A percentile compares a stretch with the other conserved stretches of the same genome.
These are phyloP conservation scores for Ophioninae sp. DNA, from an alignment of 2,888 invertebrate species.

Conservation along the genomic window DNA sequence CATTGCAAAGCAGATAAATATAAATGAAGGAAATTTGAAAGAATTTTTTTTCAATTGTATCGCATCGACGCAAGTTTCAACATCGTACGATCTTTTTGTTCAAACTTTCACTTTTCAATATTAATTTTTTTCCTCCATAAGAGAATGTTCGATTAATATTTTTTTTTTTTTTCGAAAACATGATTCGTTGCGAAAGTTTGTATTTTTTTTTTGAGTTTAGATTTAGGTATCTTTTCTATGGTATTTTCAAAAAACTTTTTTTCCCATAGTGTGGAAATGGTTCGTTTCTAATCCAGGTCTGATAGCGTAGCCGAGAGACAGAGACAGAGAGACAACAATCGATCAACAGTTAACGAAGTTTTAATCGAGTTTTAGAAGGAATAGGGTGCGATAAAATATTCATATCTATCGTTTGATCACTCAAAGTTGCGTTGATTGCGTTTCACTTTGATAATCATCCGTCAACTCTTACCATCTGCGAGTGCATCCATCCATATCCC, in stretches of 20 bases:
- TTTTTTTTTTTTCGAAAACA: too few relatives aligned
- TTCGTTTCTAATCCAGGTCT: not conserved
- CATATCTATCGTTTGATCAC: not conserved
- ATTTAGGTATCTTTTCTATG: not conserved
- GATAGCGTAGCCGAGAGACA: not conserved
- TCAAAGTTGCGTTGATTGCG: not conserved
- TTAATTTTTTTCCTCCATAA: too few relatives aligned
- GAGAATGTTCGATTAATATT: too few relatives aligned
- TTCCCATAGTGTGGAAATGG: not conserved
- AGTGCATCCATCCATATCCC: not conserved
- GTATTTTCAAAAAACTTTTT: not conserved
- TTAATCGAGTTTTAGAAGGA: not conserved
- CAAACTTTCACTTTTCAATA: too few relatives aligned
- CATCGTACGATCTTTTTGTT: too few relatives aligned
- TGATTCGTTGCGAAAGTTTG: too few relatives aligned
- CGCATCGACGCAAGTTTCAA: too few relatives aligned
- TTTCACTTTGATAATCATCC: not conserved
- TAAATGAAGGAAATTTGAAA: too few relatives aligned
- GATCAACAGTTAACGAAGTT: not conserved
- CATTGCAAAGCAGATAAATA: too few relatives aligned
- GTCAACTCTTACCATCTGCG: not conserved
- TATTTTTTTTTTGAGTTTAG: not conserved
- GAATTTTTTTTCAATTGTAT: too few relatives aligned
- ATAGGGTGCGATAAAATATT: not conserved
- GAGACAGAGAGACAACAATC: not conserved